Evolutionary conservation across 2,113 vertebrate species (phyloP).

Genomic region (Paramisgurnus dabryanus): DNA sequence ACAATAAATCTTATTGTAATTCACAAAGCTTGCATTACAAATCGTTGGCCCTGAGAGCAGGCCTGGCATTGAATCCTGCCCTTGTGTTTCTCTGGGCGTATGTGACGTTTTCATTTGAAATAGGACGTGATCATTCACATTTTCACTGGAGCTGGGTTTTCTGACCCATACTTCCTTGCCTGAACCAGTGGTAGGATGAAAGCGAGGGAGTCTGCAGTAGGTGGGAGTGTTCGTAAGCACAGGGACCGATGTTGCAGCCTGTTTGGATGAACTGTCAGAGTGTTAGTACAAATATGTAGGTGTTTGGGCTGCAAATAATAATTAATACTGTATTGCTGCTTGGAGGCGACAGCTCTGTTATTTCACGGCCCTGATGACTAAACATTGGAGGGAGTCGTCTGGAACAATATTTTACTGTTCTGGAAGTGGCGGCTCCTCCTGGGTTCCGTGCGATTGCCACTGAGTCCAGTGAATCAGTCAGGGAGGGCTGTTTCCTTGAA

Average conservation of each 20-base stretch:
- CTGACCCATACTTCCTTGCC: constrained; percentile 71
- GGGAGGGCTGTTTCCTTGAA: constrained; percentile 67
- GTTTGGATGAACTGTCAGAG: constrained; percentile 91
- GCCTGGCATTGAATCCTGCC: constrained; percentile 56
- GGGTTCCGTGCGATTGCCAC: constrained; percentile 72
- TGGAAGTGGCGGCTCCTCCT: constrained; percentile 74
- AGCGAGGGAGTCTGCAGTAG: constrained; percentile 27
- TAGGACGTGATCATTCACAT: constrained; percentile 72
- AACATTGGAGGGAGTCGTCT: constrained; percentile 76
- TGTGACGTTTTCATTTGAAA: constrained; percentile 71
- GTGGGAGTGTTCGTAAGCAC: constrained; percentile 71
- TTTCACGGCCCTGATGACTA: constrained; percentile 85
- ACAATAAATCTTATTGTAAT: constrained; percentile 83
- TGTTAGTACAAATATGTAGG: constrained; percentile 92
- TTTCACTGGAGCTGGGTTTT: constrained; percentile 61
- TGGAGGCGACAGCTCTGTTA: constrained; percentile 82
- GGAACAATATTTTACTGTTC: constrained; percentile 88
- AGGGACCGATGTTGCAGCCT: constrained; percentile 83
- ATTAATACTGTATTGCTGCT: constrained; percentile 87
- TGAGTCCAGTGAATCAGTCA: constrained; percentile 81
- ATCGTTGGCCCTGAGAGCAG: constrained; percentile 67
- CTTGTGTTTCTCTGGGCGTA: constrained; percentile 58
- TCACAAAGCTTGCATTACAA: constrained; percentile 73
- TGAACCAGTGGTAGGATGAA: constrained; percentile 70
- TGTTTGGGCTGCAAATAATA: constrained; percentile 91